Evolutionary conservation across 2,797 vertebrate species (phyloP).

Genomic region (Anguilla anguilla): DNA sequence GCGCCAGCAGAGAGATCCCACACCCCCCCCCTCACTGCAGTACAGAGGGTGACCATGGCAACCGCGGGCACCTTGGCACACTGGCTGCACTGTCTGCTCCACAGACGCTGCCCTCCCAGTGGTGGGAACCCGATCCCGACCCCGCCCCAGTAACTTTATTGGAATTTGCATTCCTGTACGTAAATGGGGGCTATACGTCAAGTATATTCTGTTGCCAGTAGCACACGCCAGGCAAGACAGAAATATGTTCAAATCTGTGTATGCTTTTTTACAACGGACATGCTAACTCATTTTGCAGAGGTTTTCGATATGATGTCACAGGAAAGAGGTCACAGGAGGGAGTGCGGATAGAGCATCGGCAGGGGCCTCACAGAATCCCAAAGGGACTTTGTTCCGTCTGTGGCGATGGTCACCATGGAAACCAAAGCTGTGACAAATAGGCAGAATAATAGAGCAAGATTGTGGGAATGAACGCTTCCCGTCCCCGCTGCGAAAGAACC

Average conservation of each 20-base stretch:
- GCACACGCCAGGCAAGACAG: background rate
- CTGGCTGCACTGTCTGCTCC: background rate
- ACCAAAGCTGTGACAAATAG: slow-evolving; percentile 18
- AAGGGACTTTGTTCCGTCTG: slow-evolving; percentile 17
- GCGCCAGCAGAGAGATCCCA: background rate
- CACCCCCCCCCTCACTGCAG: background rate
- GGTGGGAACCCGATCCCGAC: background rate
- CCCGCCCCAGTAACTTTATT: background rate
- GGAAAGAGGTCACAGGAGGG: background rate
- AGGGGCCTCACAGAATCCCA: background rate
- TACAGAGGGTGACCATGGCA: slow-evolving; percentile 37
- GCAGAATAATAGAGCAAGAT: background rate
- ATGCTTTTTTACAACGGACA: background rate
- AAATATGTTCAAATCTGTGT: background rate
- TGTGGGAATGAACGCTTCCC: background rate
- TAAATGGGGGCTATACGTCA: background rate
- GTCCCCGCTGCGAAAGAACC: background rate
- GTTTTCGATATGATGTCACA: background rate
- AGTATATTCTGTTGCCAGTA: background rate
- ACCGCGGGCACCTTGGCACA: slow-evolving; percentile 23
- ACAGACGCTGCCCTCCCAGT: background rate
- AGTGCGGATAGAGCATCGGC: background rate
- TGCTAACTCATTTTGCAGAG: background rate
- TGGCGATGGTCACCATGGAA: slow-evolving; percentile 2
- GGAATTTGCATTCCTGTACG: background rate